Conservation (phyloP, 2,888 invertebrate species). For the Drosophila rellima region DNA sequence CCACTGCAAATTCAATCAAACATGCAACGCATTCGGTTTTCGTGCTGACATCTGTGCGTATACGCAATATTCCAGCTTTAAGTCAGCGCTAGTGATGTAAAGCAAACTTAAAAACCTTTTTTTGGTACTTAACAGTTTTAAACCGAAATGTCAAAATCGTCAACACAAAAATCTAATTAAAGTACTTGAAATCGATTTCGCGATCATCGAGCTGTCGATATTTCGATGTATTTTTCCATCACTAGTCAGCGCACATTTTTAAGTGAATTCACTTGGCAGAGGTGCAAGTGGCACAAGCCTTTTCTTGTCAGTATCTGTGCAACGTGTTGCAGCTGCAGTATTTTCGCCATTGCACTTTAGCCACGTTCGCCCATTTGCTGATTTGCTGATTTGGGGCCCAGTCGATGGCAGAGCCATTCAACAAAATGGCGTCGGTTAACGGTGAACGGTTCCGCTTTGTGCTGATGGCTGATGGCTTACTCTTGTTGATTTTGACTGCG, state of each 20-base stretch:
- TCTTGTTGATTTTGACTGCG: conserved; percentile 24
- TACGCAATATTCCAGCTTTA: conserved; percentile 52
- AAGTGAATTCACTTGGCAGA: conserved; percentile 12
- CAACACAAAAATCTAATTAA: no score
- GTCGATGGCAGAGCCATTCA: conserved; percentile 37
- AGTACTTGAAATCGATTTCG: no score
- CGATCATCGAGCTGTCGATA: no score
- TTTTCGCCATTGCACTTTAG: conserved; percentile 47
- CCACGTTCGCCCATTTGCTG: conserved; percentile 56
- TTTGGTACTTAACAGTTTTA: no score
- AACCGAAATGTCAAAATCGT: no score
- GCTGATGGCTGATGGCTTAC: conserved; percentile 14
- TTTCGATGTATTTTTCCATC: no score
- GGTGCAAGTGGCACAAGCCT: conserved; percentile 29
- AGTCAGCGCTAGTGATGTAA: conserved; percentile 10
- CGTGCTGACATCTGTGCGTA: conserved; percentile 40
- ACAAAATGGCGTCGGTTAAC: conserved; percentile 43
- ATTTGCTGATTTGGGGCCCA: conserved; percentile 43
- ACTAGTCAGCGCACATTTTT: conserved; percentile 31
- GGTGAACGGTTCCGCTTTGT: conserved; percentile 25
- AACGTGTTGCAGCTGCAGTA: conserved; percentile 54
- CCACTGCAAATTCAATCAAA: conserved; percentile 53
- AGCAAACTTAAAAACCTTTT: no score
- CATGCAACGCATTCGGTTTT: conserved; percentile 24
- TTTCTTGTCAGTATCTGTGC: conserved; percentile 31